Evolutionary conservation across 2,888 invertebrate genomes (phyloP).

Genomic region (Leptinotarsa haldemani): DNA sequence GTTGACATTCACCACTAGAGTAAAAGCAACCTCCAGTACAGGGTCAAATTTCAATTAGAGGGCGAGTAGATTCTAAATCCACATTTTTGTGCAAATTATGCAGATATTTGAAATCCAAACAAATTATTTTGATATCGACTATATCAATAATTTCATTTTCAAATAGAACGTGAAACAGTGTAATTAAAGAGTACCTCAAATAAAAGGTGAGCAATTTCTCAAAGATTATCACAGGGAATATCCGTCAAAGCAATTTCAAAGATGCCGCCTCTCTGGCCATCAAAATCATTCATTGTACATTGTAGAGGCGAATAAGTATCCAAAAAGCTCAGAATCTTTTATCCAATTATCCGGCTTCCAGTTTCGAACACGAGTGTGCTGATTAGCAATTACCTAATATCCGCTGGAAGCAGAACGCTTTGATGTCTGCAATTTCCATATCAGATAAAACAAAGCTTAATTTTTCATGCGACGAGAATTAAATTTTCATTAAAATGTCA

Average conservation of each 20-base stretch:
- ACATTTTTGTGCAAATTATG: too few relatives aligned
- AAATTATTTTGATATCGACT: too few relatives aligned
- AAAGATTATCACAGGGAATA: background rate
- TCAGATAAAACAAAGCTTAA: constrained; percentile 56
- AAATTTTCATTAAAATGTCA: constrained; percentile 65
- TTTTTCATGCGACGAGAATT: constrained; percentile 61
- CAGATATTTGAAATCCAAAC: too few relatives aligned
- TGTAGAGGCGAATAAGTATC: constrained; percentile 40
- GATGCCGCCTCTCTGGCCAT: background rate
- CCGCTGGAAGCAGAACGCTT: constrained; percentile 50
- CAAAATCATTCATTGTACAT: constrained; percentile 40
- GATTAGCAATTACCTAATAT: constrained; percentile 56
- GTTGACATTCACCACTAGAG: too few relatives aligned
- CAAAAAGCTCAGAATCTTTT: constrained; percentile 50
- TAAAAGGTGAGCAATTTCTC: background rate
- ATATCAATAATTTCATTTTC: too few relatives aligned
- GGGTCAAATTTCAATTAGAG: too few relatives aligned
- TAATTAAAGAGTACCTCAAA: too few relatives aligned
- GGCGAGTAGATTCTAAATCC: too few relatives aligned
- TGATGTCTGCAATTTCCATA: constrained; percentile 57
- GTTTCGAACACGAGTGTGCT: constrained; percentile 48
- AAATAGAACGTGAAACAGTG: too few relatives aligned
- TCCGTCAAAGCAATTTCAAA: constrained; percentile 12
- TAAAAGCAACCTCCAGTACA: too few relatives aligned
- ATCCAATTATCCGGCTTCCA: constrained; percentile 52